Evolutionary conservation across 2,797 vertebrate genomes (phyloP).

Genomic region (Antrozous pallidus): DNA sequence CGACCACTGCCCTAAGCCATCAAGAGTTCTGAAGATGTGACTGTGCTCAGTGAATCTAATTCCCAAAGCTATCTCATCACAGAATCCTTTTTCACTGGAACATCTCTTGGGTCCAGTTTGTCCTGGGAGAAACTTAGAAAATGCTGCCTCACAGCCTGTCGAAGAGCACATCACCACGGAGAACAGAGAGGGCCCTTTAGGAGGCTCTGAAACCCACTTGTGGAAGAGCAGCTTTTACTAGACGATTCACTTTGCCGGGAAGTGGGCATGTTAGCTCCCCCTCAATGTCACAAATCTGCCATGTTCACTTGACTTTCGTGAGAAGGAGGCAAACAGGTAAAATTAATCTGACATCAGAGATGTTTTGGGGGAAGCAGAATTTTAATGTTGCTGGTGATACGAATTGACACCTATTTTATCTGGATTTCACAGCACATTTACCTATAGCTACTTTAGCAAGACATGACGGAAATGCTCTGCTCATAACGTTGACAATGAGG

Average conservation of each 20-base stretch:
- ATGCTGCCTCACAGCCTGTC: not conserved
- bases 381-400: not conserved
- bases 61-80: not conserved
- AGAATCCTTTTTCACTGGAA: not conserved
- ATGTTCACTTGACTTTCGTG: not conserved
- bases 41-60: not conserved
- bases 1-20: not conserved
- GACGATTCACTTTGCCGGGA: not conserved
- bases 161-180: not conserved
- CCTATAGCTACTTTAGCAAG: slow-evolving; percentile 7
- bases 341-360: not conserved
- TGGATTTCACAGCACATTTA: not conserved
- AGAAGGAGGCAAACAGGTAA: not conserved
- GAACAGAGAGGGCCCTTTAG: not conserved
- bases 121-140: slow-evolving; percentile 7
- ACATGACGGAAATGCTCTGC: not conserved
- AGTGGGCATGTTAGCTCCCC: not conserved
- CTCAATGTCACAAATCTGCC: not conserved
- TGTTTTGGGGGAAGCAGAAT: not conserved
- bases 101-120: not conserved
- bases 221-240: not conserved
- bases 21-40: not conserved
- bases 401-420: not conserved
- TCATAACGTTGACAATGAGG: not conserved
- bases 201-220: not conserved